Evolutionary conservation across 2,113 vertebrate species (phyloP), one percentile per base, ranked within the genome.

Genomic region (Sialia sialis): DNA sequence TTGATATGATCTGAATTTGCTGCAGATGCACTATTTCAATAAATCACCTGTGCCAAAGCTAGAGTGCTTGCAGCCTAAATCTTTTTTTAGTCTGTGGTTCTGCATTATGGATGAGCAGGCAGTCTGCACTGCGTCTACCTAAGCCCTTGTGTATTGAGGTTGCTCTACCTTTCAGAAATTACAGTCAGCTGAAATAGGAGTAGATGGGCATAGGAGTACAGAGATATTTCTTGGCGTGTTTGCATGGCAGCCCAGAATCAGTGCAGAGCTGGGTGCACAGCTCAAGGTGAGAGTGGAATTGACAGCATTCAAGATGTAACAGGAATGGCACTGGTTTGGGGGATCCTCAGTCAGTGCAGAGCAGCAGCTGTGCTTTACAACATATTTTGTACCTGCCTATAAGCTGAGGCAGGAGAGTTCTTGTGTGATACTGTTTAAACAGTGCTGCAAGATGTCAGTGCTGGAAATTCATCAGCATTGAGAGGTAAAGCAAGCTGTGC

Each of bases 101-200:
- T 98, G 97, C 97, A 98, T 98, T 97, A 98, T 98, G 94, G 95
- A 98, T 98, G 97, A 98, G 90, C 76, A 86, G 80, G 72, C 93
- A 85, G 56, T 93, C 98, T 97, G 97, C 95, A 97, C n/a, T 97
- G 96, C 44, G 69, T 94, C 69, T 94, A 81, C 94, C 72, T 89
- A 97, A 92, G 89, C 59, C 93, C 66, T 87, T 84, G 79, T 88
- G 79, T 94, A 90, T 89, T 93, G 84, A 84, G 85, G 92, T 80
- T 93, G 90, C 36, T 75, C n/a, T 88, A 34, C 93, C 72, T 93
- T 86, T 94, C 89, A 89, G 52, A 94, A 76, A 67, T 89, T 60
- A 80, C 17, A 68, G 78, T 89, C 82, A 93, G 73, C 93, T 96
- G 85, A 78, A 91, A 95, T 68, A 67, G 32, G 90, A 80, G 32